A percentile compares a stretch with the other conserved stretches of the same genome.
These are phyloP conservation scores for Diorhabda carinulata DNA, from an alignment of 1,140 invertebrate species.

Conservation along the genomic window DNA sequence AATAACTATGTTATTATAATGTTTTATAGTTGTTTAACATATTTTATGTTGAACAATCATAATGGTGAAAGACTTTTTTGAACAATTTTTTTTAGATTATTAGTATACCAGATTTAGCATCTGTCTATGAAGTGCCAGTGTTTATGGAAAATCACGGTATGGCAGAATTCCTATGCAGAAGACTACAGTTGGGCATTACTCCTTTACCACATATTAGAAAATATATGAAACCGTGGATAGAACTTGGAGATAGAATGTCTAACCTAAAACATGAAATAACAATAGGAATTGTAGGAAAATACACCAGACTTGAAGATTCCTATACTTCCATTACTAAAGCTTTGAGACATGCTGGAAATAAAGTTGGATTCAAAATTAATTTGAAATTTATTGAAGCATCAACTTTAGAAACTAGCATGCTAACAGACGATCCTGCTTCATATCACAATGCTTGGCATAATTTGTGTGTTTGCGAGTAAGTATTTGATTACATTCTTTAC, in stretches of 20 bases:
- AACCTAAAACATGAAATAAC: constrained; percentile 73
- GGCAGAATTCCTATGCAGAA: constrained; percentile 78
- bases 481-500: constrained; percentile 28
- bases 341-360: constrained; percentile 85
- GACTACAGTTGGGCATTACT: constrained; percentile 72
- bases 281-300: constrained; percentile 98
- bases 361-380: constrained; percentile 78
- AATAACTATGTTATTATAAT: too few relatives aligned
- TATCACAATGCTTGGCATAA: constrained; percentile 94
- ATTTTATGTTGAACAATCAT: too few relatives aligned
- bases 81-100: constrained; percentile 66
- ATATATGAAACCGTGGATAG: constrained; percentile 87
- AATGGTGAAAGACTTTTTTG: too few relatives aligned
- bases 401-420: constrained; percentile 75
- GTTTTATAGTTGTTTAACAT: too few relatives aligned
- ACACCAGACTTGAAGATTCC: constrained; percentile 92
- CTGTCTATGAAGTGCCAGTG: constrained; percentile 94
- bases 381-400: constrained; percentile 90
- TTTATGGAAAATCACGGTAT: constrained; percentile 89
- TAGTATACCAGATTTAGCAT: constrained; percentile 90
- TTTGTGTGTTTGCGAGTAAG: constrained; percentile 83
- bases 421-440: constrained; percentile 68
- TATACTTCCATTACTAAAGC: constrained; percentile 97
- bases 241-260: constrained; percentile 82
- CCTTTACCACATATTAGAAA: constrained; percentile 59